phyloP scores from a whole-genome alignment of 2,888 invertebrate species.

The Cylindroiulus punctatus region DNA sequence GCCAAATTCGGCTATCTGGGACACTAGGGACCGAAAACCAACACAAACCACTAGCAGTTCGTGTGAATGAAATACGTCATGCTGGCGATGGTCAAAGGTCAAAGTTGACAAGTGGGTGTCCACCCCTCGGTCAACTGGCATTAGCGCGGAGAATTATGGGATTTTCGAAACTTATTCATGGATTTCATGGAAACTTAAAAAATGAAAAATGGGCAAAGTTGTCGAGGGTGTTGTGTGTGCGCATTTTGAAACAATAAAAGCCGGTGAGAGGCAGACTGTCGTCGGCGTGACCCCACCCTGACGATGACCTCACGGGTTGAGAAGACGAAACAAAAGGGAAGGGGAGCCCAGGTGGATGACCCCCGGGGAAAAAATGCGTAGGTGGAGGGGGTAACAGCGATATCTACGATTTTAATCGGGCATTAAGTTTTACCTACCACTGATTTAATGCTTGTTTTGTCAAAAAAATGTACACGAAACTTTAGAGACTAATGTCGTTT shows the following conservation, averaged over 20 bases:
- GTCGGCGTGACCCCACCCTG: conserved; percentile 10
- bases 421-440: neutral
- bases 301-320: conserved; percentile 3
- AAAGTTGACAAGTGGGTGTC: neutral
- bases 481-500: neutral
- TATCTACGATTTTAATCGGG: neutral
- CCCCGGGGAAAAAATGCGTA: neutral
- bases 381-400: neutral
- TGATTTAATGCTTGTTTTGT: neutral
- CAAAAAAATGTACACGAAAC: neutral
- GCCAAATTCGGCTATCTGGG: too few species aligned
- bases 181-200: too few species aligned
- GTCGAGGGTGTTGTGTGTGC: neutral
- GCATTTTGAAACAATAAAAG: conserved; percentile 18
- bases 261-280: conserved; percentile 9
- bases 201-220: neutral
- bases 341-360: neutral
- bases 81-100: too few species aligned
- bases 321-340: neutral
- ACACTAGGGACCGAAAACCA: too few species aligned
- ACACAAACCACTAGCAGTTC: too few species aligned
- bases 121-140: neutral
- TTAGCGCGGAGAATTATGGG: neutral
- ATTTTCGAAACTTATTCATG: too few species aligned
- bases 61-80: too few species aligned